Evolutionary conservation across 2,888 invertebrate genomes (phyloP).

Genomic region (Bugulina stolonifera): DNA sequence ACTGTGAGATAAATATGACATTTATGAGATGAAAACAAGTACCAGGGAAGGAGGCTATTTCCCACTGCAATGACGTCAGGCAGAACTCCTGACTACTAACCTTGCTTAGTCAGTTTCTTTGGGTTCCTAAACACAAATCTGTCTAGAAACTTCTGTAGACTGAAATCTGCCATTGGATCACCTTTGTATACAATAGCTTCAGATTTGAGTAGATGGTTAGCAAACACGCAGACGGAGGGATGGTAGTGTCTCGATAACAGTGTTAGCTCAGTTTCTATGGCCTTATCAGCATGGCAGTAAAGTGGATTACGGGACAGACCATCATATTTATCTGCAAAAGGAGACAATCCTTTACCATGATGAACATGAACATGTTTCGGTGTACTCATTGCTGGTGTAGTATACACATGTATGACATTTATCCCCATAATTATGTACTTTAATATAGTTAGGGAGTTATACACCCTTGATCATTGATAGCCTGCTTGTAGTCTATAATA

Average conservation of each 20-base stretch:
- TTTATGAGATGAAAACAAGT: too few species aligned
- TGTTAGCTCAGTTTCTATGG: constrained; percentile 70
- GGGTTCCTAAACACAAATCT: constrained; percentile 89
- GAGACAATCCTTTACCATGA: too few species aligned
- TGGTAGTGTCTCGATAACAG: constrained; percentile 73
- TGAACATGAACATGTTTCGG: too few species aligned
- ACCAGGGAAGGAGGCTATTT: too few species aligned
- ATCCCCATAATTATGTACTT: too few species aligned
- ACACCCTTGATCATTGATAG: too few species aligned
- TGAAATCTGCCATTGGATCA: constrained; percentile 88
- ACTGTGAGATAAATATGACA: too few species aligned
- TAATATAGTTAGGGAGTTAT: too few species aligned
- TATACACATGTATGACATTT: too few species aligned
- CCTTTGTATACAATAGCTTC: constrained; percentile 72
- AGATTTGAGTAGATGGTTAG: constrained; percentile 65
- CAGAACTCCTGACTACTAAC: background rate
- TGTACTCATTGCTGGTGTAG: too few species aligned
- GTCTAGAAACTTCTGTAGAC: constrained; percentile 82
- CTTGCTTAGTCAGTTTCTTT: constrained; percentile 50
- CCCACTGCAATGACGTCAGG: too few species aligned
- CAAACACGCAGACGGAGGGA: constrained; percentile 84
- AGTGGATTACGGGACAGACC: constrained; percentile 72
- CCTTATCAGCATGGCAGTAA: constrained; percentile 70
- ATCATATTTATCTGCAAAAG: constrained; percentile 35
- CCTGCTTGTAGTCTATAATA: too few species aligned